phyloP scores from a whole-genome alignment of 2,797 vertebrate species.

The Sciurus vulgaris region DNA sequence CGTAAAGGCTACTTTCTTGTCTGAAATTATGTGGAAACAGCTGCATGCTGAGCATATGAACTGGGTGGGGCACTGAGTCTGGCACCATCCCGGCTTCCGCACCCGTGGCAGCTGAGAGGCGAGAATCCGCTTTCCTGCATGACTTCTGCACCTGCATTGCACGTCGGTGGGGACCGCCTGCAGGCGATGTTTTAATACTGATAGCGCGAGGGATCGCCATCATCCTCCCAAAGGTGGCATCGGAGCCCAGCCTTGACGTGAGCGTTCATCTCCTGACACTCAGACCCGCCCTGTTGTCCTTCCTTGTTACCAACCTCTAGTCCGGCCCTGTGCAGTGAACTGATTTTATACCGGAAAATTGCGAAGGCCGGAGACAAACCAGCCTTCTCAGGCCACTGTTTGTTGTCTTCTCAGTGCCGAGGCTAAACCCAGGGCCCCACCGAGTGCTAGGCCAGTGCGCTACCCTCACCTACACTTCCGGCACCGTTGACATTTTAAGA shows the following conservation, averaged over 20 bases:
- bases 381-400: neutral
- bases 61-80: neutral
- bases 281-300: neutral
- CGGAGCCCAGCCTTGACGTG: constrained; percentile 3
- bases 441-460: too few relatives aligned
- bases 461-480: too few relatives aligned
- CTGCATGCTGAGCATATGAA: neutral
- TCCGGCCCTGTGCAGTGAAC: neutral
- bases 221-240: neutral
- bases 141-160: too few relatives aligned
- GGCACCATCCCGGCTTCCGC: neutral
- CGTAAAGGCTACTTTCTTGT: constrained; percentile 74
- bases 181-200: too few relatives aligned
- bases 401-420: neutral
- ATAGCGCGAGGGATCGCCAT: too few relatives aligned
- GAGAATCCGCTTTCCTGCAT: too few relatives aligned
- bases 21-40: constrained; percentile 67
- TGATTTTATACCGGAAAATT: neutral
- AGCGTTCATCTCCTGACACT: neutral
- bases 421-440: neutral
- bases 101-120: neutral
- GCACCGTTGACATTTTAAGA: too few relatives aligned
- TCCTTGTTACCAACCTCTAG: neutral
- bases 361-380: neutral
- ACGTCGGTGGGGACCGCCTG: too few relatives aligned